These are phyloP conservation scores for Leptopilina clavipes DNA, from an alignment of 1,140 invertebrate genomes.

Conservation along the genomic window DNA sequence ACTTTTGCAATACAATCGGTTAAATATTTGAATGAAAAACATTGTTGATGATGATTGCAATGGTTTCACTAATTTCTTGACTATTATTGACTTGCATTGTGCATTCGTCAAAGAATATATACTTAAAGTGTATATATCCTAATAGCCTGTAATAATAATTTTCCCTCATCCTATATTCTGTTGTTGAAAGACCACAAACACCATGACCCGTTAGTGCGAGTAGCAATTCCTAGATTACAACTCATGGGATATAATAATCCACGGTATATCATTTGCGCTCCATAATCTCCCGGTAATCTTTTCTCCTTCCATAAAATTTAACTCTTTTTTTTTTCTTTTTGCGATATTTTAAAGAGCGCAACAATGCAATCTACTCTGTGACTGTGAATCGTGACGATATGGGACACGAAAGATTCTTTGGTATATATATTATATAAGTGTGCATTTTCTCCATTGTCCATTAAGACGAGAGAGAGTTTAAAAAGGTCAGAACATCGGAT, in stretches of 20 bases:
- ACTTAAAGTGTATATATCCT: not conserved
- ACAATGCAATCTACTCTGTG: conserved; percentile 18
- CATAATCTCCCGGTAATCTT: conserved; percentile 28
- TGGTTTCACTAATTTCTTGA: not conserved
- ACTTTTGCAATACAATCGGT: too few relatives aligned
- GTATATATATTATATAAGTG: not conserved
- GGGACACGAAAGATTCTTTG: conserved; percentile 35
- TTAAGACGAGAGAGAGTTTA: not conserved
- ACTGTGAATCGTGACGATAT: conserved; percentile 39
- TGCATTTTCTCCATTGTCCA: conserved; percentile 25
- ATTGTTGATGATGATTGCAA: not conserved
- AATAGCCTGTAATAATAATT: conserved; percentile 27
- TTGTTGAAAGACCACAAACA: not conserved
- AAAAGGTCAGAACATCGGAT: conserved; percentile 26
- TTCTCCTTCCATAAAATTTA: conserved; percentile 25
- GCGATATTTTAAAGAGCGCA: conserved; percentile 26
- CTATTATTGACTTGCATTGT: not conserved
- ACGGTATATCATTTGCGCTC: conserved; percentile 25
- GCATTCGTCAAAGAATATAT: not conserved
- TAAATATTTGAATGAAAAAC: too few relatives aligned
- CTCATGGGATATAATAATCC: conserved; percentile 31
- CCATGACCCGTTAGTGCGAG: conserved; percentile 24
- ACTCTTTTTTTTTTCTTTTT: conserved; percentile 13
- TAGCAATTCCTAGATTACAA: conserved; percentile 33
- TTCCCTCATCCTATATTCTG: not conserved